phyloP scores from a whole-genome alignment of 2,797 vertebrate species.

The Picus viridis region DNA sequence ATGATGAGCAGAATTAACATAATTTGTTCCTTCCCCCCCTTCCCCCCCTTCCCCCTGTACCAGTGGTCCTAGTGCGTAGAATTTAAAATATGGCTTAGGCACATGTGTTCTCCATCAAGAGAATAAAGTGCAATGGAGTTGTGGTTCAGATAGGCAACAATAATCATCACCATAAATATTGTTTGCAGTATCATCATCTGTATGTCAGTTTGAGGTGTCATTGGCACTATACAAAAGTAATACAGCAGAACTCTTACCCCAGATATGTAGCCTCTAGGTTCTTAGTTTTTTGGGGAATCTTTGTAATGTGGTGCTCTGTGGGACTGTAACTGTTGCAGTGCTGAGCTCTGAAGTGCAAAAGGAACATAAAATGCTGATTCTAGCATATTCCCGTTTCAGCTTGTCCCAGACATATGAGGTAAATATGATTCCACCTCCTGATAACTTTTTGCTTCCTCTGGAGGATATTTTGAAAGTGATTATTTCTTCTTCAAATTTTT shows the following conservation, averaged over 20 bases:
- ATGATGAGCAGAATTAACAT: neutral
- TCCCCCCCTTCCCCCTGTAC: neutral
- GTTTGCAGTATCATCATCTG: neutral
- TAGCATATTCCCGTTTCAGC: neutral
- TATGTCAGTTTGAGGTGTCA: neutral
- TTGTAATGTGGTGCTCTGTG: neutral
- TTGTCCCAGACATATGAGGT: neutral
- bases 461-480: neutral
- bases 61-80: neutral
- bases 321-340: neutral
- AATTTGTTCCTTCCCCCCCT: neutral
- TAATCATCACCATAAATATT: neutral
- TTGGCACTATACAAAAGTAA: neutral
- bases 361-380: neutral
- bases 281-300: neutral
- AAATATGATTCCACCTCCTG: neutral
- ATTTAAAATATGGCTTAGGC: neutral
- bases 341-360: neutral
- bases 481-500: neutral
- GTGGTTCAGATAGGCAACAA: neutral
- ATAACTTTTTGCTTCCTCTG: neutral
- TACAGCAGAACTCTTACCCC: neutral
- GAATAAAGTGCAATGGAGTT: neutral
- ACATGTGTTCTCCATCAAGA: neutral
- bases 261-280: neutral